Conservation (phyloP, 1,140 invertebrate species). For the Phthorimaea operculella region DNA sequence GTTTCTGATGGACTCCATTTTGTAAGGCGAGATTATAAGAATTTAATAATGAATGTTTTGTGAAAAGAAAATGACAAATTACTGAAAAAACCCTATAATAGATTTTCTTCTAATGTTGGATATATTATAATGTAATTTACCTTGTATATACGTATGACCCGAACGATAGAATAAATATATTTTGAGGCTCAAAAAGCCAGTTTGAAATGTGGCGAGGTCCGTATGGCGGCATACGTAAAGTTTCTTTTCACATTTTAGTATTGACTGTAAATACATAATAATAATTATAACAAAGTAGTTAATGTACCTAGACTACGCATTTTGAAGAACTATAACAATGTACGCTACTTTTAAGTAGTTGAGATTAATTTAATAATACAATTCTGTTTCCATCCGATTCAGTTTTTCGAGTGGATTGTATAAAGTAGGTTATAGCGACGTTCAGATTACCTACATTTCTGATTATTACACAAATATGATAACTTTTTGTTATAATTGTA, state of each 20-base stretch:
- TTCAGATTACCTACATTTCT: slow-evolving; percentile 6
- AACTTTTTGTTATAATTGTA: too few relatives aligned
- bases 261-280: slow-evolving; percentile 60
- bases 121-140: slow-evolving; percentile 57
- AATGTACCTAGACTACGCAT: slow-evolving; percentile 39
- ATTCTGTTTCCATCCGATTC: slow-evolving; percentile 16
- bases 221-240: slow-evolving; percentile 57
- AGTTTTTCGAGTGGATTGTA: slow-evolving; percentile 50
- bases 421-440: slow-evolving; percentile 61
- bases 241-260: slow-evolving; percentile 44
- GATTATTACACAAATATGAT: too few relatives aligned
- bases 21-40: slow-evolving; percentile 29
- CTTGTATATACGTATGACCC: slow-evolving; percentile 65
- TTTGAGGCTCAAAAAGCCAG: slow-evolving; percentile 36
- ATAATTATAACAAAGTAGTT: slow-evolving; percentile 46
- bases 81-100: slow-evolving; percentile 43
- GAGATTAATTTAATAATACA: slow-evolving; percentile 14
- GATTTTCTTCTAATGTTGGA: slow-evolving; percentile 53
- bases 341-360: slow-evolving; percentile 24
- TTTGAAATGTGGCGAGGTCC: slow-evolving; percentile 26
- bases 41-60: slow-evolving; percentile 15
- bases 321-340: slow-evolving; percentile 20
- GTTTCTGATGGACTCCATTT: slow-evolving; percentile 52
- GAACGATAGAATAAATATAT: slow-evolving; percentile 47
- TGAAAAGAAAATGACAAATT: slow-evolving; percentile 37